Conservation (phyloP, 2,888 invertebrate genomes). For the Urechis unicinctus region DNA sequence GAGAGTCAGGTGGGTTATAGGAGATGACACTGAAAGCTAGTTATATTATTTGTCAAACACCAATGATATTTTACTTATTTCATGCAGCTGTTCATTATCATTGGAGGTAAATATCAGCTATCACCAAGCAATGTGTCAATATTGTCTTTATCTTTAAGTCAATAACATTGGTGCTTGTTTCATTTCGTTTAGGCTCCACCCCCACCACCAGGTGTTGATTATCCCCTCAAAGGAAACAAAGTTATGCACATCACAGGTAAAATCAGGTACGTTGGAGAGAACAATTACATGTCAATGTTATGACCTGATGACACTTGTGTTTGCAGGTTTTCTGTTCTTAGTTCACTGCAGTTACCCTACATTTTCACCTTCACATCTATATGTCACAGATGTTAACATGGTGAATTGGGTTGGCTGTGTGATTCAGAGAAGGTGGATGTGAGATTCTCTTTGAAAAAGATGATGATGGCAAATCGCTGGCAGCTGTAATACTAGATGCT, state of each 20-base stretch:
- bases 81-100: no score
- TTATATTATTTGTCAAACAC: no score
- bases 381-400: no score
- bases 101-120: no score
- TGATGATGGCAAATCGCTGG: conserved; percentile 72
- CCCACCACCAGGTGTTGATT: conserved; percentile 57
- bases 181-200: conserved; percentile 11
- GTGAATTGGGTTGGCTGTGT: no score
- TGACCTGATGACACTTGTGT: not conserved
- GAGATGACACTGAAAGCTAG: no score
- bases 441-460: conserved; percentile 55
- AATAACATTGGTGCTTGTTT: not conserved
- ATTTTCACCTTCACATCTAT: no score
- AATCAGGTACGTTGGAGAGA: conserved; percentile 49
- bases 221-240: conserved; percentile 62
- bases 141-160: not conserved
- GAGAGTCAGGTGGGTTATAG: no score
- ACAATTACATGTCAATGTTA: not conserved
- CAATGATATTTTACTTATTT: no score
- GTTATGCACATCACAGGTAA: conserved; percentile 63
- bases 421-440: conserved; percentile 20
- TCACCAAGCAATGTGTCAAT: no score
- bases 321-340: no score
- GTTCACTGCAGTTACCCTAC: no score
- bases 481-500: conserved; percentile 78